Evolutionary conservation across 2,797 vertebrate species (phyloP), one percentile per base, ranked within the genome.

Genomic region (Okamejei kenojei): DNA sequence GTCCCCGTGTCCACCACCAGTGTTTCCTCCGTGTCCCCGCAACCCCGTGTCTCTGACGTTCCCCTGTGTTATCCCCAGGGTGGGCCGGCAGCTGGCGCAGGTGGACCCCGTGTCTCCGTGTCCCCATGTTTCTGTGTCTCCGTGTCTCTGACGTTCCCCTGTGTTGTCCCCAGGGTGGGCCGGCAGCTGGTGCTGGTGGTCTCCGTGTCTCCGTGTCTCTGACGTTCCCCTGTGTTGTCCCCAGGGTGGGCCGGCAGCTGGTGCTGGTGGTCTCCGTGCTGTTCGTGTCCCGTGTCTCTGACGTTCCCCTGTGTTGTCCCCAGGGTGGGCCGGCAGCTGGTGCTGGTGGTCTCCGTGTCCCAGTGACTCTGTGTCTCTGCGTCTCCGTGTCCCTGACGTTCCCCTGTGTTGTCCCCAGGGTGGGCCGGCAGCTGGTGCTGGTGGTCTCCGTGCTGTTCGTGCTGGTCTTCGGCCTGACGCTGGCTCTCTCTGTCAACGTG

Each of bases 401-500:
- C 45, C 15, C 21, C 23, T 10, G 4, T 74, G 54, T 92, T 6
- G 26, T 92, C 58, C 90, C 73, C 94, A 99, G 99, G 98, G 97
- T 98, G 93, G 99, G 99, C 94, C 97, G 99, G 71, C 97, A 98
- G 94, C 97, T 97, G 7, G 97, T 99, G 93, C 96, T 99, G 93
- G 97, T 99, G 93, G 96, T 97, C 94, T 99, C 98, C 0, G 97
- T 99, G 94, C 95, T 98, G 94, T 97, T 99, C 96, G 98, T 98
- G 96, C 95, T 99, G 95, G 96, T 99, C 94, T 99, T 99, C 94
- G 98, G 99, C 93, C 95, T 99, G 95, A 97, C 97, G 0, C 98
- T 99, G 96, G 98, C 98, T 54, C 98, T 99, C 94, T 99, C 99
- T 0, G 96, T 98, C 95, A 98, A 99, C 8, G 97, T 98, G 94